Percentiles rank a stretch among this genome's conserved stretches.
Evolutionary conservation across 2,113 vertebrate species (phyloP).

Genomic region (Nothocercus nigrocapillus): DNA sequence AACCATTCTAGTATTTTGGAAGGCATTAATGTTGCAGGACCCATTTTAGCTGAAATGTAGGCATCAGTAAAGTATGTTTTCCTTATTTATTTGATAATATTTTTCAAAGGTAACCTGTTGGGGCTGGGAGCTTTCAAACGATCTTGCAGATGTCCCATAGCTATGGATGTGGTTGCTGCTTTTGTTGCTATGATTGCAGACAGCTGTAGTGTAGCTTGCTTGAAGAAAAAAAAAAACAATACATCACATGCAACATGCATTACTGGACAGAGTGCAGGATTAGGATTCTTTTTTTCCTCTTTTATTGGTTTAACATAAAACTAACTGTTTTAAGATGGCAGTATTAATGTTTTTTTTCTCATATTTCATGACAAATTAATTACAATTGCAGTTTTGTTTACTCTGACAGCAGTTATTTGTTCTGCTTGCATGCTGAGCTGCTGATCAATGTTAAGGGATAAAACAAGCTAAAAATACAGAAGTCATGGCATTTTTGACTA

Average conservation of each 20-base stretch:
- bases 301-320: slow-evolving; percentile 20
- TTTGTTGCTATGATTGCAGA: slow-evolving; percentile 68
- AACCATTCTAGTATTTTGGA: neutral
- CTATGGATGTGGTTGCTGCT: slow-evolving; percentile 54
- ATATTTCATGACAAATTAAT: slow-evolving; percentile 44
- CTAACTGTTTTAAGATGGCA: slow-evolving; percentile 45
- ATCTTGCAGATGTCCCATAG: slow-evolving; percentile 54
- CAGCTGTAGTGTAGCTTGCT: slow-evolving; percentile 54
- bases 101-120: slow-evolving; percentile 16
- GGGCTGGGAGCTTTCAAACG: slow-evolving; percentile 38
- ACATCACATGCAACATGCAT: slow-evolving; percentile 53
- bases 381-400: slow-evolving; percentile 38
- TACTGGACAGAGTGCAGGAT: neutral
- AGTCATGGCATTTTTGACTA: slow-evolving; percentile 63
- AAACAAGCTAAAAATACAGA: slow-evolving; percentile 45
- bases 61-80: neutral
- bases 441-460: slow-evolving; percentile 43
- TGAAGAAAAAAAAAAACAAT: slow-evolving; percentile 54
- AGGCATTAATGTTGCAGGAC: neutral
- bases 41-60: neutral
- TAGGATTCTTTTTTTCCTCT: neutral
- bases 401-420: slow-evolving; percentile 44
- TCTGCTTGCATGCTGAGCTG: slow-evolving; percentile 17
- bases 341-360: slow-evolving; percentile 29
- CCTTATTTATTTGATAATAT: neutral